Base-by-base conservation (phyloP, 2,888 invertebrate genomes). In the Drosophila recens region DNA sequence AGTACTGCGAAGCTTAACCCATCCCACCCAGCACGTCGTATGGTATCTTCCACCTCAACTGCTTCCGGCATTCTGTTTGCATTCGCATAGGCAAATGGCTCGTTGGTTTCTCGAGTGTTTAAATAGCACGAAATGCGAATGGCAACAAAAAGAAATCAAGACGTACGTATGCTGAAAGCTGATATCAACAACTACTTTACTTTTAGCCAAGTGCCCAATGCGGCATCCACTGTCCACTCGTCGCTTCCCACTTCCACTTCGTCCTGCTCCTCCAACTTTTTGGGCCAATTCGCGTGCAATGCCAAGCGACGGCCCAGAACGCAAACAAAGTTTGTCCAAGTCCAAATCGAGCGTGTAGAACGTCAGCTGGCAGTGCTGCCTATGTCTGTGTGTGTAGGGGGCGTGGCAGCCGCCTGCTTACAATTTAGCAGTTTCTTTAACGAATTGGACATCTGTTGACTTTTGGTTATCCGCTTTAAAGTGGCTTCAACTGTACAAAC, bases 181-280 rank as follows among this genome's bases (percentile, higher is more conserved):
- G 90, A 90, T 87, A 87, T 87, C 87, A 84, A 73, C 78, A 81
- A 80, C 80, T 80, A 76, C 74, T 87, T 72, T 48, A 48, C 58
- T 58, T 53, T 53, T 70, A 48, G 57, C 53, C 68, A 74, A 75
- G 63, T 80, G 66, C 61, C 45, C 49, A 62, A 58, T 45, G 54
- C 51, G 57, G 46, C 38, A 58, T 43, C 43, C 54, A 48, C 23
- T 40, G 54, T 38, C 62, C 56, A 63, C 62, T 56, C 45, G 8
- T 8, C 58, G 33, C 42, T 11, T 27, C 42, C 27, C 27, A 27
- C 27, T 27, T 27, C 23, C 54, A n/a, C 15, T 48, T 20, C 46
- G 13, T 52, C 48, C 33, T 30, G 11, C 45, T 30, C n/a, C 6
- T 4, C 23, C 49, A 20, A 62, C 52, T 46, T 72, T 72, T 70